phyloP scores from a whole-genome alignment of 2,113 vertebrate species.

The Sula dactylatra region DNA sequence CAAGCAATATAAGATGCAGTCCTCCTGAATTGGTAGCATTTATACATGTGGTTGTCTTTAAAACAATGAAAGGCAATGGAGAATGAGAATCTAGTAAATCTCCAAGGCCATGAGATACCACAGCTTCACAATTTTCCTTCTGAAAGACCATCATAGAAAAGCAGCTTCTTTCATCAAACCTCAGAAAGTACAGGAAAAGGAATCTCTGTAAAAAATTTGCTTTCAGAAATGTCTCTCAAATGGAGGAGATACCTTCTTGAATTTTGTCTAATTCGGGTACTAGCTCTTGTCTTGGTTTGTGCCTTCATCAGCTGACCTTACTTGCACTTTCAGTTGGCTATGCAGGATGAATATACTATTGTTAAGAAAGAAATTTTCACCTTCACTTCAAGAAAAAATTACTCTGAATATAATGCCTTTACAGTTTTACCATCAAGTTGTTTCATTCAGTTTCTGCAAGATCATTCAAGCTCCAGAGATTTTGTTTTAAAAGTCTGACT shows the following conservation, averaged over 20 bases:
- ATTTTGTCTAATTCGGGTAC: background rate
- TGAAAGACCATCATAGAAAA: background rate
- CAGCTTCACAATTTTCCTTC: background rate
- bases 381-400: background rate
- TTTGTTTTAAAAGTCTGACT: background rate
- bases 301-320: background rate
- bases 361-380: background rate
- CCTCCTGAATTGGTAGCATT: background rate
- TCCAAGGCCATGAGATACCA: background rate
- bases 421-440: background rate
- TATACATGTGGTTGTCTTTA: background rate
- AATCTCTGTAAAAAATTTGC: background rate
- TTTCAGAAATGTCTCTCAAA: background rate
- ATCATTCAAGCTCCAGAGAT: background rate
- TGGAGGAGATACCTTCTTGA: background rate
- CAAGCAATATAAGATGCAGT: background rate
- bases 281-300: background rate
- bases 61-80: background rate
- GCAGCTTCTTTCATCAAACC: background rate
- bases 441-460: background rate
- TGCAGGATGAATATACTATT: background rate
- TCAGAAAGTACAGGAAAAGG: background rate
- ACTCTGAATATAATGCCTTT: background rate
- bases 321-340: background rate
- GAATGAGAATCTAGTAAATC: background rate